Evolutionary conservation across 1,140 invertebrate genomes (phyloP).

Genomic region (Rhynchophorus ferrugineus): DNA sequence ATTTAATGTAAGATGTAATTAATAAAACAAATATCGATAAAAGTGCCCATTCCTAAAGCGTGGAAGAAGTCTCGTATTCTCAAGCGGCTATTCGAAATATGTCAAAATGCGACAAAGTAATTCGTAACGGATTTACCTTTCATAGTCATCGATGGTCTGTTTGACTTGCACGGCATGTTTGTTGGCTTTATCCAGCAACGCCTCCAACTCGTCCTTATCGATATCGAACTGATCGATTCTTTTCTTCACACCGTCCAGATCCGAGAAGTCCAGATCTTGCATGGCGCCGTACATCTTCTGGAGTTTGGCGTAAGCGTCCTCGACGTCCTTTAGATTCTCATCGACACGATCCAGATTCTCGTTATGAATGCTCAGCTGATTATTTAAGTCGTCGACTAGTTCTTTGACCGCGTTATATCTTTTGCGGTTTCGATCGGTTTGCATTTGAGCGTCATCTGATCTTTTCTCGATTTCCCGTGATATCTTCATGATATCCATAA

Average conservation of each 20-base stretch:
- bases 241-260: slow-evolving; percentile 18
- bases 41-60: no score
- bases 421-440: slow-evolving; percentile 23
- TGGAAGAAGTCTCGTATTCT: no score
- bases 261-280: slow-evolving; percentile 17
- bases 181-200: slow-evolving; percentile 8
- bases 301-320: slow-evolving; percentile 10
- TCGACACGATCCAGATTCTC: slow-evolving; percentile 21
- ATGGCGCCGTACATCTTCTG: slow-evolving; percentile 10
- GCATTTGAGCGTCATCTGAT: slow-evolving; percentile 13
- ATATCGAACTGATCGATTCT: slow-evolving; percentile 9
- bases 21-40: no score
- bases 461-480: slow-evolving; percentile 10
- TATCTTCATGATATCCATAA: slow-evolving; percentile 22
- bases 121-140: slow-evolving; percentile 17
- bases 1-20: no score
- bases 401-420: no score
- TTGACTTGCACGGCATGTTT: slow-evolving; percentile 22
- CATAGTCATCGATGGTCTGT: slow-evolving; percentile 18
- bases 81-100: no score
- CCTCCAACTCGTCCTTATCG: slow-evolving; percentile 10
- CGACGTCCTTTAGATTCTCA: slow-evolving; percentile 13
- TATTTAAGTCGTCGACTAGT: no score
- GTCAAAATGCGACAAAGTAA: background rate
- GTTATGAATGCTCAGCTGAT: no score